These are phyloP conservation scores for Rhynchonycteris naso DNA, from an alignment of 2,797 vertebrate genomes.

Conservation along the genomic window DNA sequence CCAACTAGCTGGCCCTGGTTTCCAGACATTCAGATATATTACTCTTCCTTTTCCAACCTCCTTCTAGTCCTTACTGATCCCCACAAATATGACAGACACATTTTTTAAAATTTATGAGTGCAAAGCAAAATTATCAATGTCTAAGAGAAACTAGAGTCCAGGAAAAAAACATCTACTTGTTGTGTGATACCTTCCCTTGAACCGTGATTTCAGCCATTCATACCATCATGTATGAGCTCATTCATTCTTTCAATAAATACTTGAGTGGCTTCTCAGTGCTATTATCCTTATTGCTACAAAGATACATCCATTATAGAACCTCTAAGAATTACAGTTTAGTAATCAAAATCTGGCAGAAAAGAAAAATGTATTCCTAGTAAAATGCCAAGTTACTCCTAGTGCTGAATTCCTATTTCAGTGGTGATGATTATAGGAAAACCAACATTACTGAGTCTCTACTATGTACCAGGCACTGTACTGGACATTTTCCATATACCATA, in stretches of 20 bases:
- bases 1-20: background rate
- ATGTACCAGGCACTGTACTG: background rate
- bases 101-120: background rate
- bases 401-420: slow-evolving; percentile 40
- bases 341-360: background rate
- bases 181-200: background rate
- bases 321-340: background rate
- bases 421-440: slow-evolving; percentile 23
- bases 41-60: background rate
- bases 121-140: background rate
- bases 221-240: background rate
- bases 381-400: slow-evolving; percentile 12
- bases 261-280: background rate
- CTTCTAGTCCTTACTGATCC: background rate
- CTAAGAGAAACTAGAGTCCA: background rate
- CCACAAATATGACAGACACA: background rate
- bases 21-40: background rate
- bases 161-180: background rate
- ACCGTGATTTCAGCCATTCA: background rate
- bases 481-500: background rate
- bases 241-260: slow-evolving; percentile 24
- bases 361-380: background rate
- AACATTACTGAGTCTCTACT: background rate
- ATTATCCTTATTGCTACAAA: slow-evolving; percentile 19
- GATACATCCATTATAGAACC: background rate